phyloP scores from a whole-genome alignment of 2,113 vertebrate genomes.

The Dasypus novemcinctus region DNA sequence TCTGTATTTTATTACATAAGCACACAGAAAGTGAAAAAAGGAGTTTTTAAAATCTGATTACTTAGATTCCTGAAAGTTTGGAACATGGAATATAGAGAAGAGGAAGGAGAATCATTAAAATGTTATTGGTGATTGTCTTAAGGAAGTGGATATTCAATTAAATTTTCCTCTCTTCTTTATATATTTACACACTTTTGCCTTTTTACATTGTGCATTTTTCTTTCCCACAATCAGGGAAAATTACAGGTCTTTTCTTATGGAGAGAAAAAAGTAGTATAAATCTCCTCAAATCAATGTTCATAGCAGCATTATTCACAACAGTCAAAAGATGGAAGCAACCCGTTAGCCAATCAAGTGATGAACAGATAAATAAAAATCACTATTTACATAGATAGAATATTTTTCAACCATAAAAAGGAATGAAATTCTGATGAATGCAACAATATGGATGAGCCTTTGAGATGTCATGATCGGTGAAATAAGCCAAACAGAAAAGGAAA shows the following conservation, averaged over 20 bases:
- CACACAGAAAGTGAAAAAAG: not conserved
- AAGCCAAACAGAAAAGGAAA: no score
- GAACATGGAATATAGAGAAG: not conserved
- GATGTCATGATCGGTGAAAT: no score
- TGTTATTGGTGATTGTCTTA: not conserved
- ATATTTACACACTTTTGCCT: not conserved
- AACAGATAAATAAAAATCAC: no score
- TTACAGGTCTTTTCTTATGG: not conserved
- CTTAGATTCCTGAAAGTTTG: not conserved
- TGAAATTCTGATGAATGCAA: no score
- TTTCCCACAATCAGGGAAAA: not conserved
- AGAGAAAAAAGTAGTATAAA: not conserved
- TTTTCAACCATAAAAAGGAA: no score
- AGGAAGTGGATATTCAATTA: not conserved
- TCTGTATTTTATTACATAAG: not conserved
- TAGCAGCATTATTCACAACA: no score
- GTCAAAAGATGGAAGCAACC: no score
- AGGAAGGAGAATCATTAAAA: not conserved
- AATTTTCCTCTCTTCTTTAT: conserved; percentile 3
- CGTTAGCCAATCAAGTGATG: no score
- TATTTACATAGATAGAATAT: no score
- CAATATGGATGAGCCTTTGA: no score
- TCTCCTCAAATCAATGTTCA: not conserved
- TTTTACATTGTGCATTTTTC: not conserved
- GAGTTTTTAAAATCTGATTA: not conserved